Base-by-base conservation (phyloP, 1,140 invertebrate species). In the Tyrophagus putrescentiae region DNA sequence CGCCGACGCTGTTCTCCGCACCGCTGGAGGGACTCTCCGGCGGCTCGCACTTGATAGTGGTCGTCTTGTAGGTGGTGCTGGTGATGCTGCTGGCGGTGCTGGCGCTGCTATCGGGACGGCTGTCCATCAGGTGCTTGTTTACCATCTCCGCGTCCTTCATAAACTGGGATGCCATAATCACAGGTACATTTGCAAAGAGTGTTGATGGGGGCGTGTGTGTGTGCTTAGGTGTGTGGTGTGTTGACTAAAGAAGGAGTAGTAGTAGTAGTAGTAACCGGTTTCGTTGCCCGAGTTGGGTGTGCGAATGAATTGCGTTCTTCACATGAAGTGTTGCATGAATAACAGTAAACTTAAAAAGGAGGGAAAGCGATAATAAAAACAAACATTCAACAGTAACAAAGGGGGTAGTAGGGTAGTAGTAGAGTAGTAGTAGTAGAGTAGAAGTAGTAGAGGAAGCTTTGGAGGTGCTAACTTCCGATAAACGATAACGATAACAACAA, bases 41-140 rank as follows among this genome's bases (percentile, higher is more conserved):
- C 11, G 62, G 57, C 48, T 63, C 62, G 42, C 62, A 63, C 32
- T 63, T 63, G 5, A 63, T 41, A 3, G 60, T n/a, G n/a, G n/a
- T n/a, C 25, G 25, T 42, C 25, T 42, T 42, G 41, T 21, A 3
- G 25, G 2, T n/a, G 3, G 25, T 42, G 18, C 18, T 42, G 3
- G 25, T 42, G 18, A 42, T 42, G 18, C 2, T 3, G 5, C 34
- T 54, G 39, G 32, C 11, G 25, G 32, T 59, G 25, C 23, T 23
- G 28, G 23, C 6, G n/a, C 16, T 33, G 50, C 29, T 44, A 50
- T 42, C 36, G 21, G 48, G 18, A n/a, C n/a, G 13, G 13, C 6
- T 48, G 25, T 44, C 36, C 4, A 39, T 41, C 34, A 50, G 27
- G 13, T 13, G n/a, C 21, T 59, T 59, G 39, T 59, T 59, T 28